phyloP scores from a whole-genome alignment of 2,797 vertebrate genomes.

The Myoxocephalus aenaeus region DNA sequence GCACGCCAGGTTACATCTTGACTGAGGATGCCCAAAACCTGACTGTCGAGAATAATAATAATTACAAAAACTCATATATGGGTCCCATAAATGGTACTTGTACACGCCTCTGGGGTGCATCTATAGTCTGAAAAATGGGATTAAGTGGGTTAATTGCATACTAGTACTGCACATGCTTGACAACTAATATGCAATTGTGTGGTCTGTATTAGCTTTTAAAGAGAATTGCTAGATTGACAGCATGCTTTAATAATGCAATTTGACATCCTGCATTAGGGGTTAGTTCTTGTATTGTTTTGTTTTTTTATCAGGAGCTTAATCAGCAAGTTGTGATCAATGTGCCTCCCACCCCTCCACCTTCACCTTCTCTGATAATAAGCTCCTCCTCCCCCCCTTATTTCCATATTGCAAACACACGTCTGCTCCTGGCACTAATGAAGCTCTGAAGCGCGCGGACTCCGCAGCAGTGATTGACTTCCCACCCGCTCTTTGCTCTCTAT shows the following conservation, averaged over 20 bases:
- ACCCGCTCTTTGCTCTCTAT: constrained; percentile 56
- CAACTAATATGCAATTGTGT: not conserved
- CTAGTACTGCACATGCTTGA: not conserved
- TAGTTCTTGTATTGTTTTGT: not conserved
- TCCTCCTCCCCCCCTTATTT: constrained; percentile 34
- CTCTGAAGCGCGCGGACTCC: constrained; percentile 50
- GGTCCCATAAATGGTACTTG: not conserved
- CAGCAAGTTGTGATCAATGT: constrained; percentile 13
- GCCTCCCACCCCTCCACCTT: not conserved
- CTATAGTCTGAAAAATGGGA: not conserved
- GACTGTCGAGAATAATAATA: not conserved
- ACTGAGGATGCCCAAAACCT: constrained; percentile 9
- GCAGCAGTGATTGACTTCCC: constrained; percentile 68
- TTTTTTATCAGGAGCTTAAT: constrained; percentile 31
- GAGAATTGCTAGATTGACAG: not conserved
- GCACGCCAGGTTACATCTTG: not conserved
- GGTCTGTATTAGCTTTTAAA: not conserved
- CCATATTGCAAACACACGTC: constrained; percentile 50
- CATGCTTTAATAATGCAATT: not conserved
- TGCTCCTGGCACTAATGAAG: constrained; percentile 63
- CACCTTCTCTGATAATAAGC: not conserved
- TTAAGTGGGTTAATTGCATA: not conserved
- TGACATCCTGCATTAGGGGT: not conserved
- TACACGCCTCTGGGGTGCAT: not conserved
- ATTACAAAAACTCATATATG: not conserved